Evolutionary conservation across 2,888 invertebrate species (phyloP).

Genomic region (Nephrotoma flavescens): DNA sequence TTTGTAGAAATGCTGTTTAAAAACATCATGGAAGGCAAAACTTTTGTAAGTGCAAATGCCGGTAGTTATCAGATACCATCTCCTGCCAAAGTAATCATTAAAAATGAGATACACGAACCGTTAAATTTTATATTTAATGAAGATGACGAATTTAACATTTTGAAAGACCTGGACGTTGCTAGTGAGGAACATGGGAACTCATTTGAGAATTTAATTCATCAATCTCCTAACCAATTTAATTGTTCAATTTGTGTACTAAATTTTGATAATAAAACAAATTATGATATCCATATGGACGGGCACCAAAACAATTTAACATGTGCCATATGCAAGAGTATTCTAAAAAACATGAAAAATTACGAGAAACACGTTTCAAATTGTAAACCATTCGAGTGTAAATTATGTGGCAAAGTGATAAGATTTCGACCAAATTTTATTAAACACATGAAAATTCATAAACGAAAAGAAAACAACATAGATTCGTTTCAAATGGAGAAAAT

Average conservation of each 20-base stretch:
- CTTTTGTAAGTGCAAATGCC: background rate
- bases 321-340: constrained; percentile 31
- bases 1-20: no score
- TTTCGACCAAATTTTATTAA: constrained; percentile 32
- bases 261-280: constrained; percentile 10
- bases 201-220: background rate
- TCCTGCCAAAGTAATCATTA: background rate
- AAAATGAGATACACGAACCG: constrained; percentile 1
- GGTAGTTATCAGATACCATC: background rate
- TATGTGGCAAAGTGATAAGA: constrained; percentile 30
- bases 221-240: background rate
- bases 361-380: constrained; percentile 31
- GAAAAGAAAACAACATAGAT: constrained; percentile 19
- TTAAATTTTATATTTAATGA: background rate
- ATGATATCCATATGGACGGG: constrained; percentile 29
- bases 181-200: background rate
- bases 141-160: background rate
- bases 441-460: constrained; percentile 32
- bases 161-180: background rate
- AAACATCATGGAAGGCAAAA: background rate
- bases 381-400: constrained; percentile 32
- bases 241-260: background rate
- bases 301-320: constrained; percentile 33
- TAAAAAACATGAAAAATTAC: constrained; percentile 31
- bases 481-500: background rate